Evolutionary conservation across 2,113 vertebrate genomes (phyloP), one percentile per base, ranked within the genome.

Genomic region (Cebus imitator): DNA sequence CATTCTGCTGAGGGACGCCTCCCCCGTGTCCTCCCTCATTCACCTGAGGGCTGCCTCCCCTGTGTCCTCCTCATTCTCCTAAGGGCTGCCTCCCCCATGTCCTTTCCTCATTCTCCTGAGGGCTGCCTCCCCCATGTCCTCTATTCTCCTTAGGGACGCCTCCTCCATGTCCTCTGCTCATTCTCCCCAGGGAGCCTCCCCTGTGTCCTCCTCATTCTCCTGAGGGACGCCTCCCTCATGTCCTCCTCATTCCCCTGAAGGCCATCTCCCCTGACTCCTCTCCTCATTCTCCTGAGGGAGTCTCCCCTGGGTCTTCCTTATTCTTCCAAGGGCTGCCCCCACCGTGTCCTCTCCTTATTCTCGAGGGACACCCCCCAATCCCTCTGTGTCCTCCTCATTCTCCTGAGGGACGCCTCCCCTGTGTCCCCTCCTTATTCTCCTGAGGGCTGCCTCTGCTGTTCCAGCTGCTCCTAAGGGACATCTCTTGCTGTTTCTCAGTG

Each of bases 101-200:
- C 68, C 4, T 0, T 8, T 13, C 35, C 27, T 40, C 14, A 6
- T 45, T 81, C 32, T 27, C 48, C 40, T 8, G 6, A 27, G 40
- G 68, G 21, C 27, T 40, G 6, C 20, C 57, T 50, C 30, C 25
- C n/a, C 17, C 25, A 30, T 32, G 40, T 13, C 21, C 5, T 72
- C 16, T 0, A 18, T n/a, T 17, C 18, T 21, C 70, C 70, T 72
- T 3, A 72, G 68, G 68, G 8, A 21, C 13, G 3, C 8, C 17
- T 72, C n/a, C 18, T 4, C 35, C 0, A 0, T 25, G 21, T 0
- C 8, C 21, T 0, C 8, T 25, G 8, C 21, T 58, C 0, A 58
- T 58, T 58, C 57, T 57, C 20, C 55, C 0, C 0, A 57, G 55
- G 1, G 20, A 21, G 20, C 20, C 20, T 57, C 20, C 57, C 20